Evolutionary conservation across 2,888 invertebrate genomes (phyloP).

Genomic region (Punctoribates punctum): DNA sequence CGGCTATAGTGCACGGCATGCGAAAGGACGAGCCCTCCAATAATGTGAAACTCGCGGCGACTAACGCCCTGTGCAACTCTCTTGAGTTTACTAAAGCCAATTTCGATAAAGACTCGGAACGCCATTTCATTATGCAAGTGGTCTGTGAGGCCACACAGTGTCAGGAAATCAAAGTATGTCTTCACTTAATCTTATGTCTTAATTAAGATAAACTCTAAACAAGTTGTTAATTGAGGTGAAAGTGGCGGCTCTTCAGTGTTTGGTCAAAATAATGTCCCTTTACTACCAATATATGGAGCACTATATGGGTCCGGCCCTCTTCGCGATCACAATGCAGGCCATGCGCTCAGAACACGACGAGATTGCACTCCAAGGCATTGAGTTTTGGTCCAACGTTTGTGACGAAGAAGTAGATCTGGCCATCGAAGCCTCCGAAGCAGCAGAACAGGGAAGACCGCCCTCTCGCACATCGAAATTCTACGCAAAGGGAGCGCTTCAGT

Average conservation of each 20-base stretch:
- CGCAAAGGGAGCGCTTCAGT: constrained; percentile 95
- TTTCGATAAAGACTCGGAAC: constrained; percentile 93
- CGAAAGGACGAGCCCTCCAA: constrained; percentile 82
- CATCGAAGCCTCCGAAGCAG: constrained; percentile 89
- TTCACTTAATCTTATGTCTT: neutral
- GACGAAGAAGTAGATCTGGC: constrained; percentile 97
- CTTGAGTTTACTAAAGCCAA: constrained; percentile 97
- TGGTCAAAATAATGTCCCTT: constrained; percentile 95
- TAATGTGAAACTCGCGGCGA: constrained; percentile 92
- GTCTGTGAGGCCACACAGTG: constrained; percentile 94
- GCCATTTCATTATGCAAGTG: constrained; percentile 99
- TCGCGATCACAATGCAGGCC: constrained; percentile 95
- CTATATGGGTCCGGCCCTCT: constrained; percentile 96
- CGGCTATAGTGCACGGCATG: constrained; percentile 99
- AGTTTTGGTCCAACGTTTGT: constrained; percentile 99
- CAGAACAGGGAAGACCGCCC: constrained; percentile 90
- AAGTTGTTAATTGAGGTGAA: constrained; percentile 63
- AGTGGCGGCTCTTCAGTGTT: constrained; percentile 95
- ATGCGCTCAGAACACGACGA: constrained; percentile 97
- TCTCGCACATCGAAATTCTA: constrained; percentile 88
- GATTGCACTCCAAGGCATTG: constrained; percentile 95
- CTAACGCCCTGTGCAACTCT: constrained; percentile 92
- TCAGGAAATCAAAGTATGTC: constrained; percentile 52
- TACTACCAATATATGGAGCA: constrained; percentile 99
- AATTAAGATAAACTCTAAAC: neutral